phyloP scores from a whole-genome alignment of 2,888 invertebrate species.

The Nipponacmea schrenckii region DNA sequence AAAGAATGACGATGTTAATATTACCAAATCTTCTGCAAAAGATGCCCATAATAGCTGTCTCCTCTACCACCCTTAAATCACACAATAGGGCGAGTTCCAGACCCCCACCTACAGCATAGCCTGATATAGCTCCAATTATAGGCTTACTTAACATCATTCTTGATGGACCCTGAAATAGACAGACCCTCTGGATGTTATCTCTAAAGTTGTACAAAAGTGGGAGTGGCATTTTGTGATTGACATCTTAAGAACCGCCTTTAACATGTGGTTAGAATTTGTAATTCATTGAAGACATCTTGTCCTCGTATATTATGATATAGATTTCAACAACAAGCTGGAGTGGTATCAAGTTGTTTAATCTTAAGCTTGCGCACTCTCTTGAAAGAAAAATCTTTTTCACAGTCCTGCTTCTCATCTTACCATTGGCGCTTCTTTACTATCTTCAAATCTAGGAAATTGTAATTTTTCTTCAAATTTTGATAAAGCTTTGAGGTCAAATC shows the following conservation, averaged over 20 bases:
- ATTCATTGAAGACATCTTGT: no score
- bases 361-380: background rate
- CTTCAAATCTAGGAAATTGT: conserved; percentile 19
- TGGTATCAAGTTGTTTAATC: no score
- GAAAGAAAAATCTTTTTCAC: background rate
- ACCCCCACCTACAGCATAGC: conserved; percentile 90
- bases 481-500: conserved; percentile 86
- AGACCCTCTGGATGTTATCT: no score
- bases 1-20: background rate
- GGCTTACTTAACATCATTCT: conserved; percentile 83
- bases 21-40: conserved; percentile 86
- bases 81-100: conserved; percentile 91
- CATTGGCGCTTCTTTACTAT: conserved; percentile 70
- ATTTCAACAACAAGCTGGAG: no score
- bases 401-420: conserved; percentile 55
- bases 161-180: conserved; percentile 70
- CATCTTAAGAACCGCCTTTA: no score
- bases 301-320: no score
- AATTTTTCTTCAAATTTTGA: conserved; percentile 34
- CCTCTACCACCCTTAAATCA: conserved; percentile 88
- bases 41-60: conserved; percentile 86
- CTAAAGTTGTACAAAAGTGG: no score
- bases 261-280: no score
- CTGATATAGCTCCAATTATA: conserved; percentile 88
- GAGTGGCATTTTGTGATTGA: no score